Conservation (phyloP, 2,888 invertebrate genomes). For the Apotomis turbidana region DNA sequence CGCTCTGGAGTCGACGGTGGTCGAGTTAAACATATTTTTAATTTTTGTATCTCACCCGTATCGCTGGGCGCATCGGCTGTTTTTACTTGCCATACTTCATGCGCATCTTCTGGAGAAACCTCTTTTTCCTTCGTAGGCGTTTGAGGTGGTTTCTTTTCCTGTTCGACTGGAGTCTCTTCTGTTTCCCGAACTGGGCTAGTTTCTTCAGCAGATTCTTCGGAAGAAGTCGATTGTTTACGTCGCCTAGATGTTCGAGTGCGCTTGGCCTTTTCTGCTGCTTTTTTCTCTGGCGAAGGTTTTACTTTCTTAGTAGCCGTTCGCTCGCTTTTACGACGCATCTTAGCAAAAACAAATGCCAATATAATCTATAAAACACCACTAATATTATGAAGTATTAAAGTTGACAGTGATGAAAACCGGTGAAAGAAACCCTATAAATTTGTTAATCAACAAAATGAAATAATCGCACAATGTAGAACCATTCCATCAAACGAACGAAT, state of each 20-base stretch:
- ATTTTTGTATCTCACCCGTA: constrained; percentile 85
- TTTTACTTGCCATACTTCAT: constrained; percentile 83
- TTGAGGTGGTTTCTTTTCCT: constrained; percentile 60
- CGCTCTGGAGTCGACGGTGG: constrained; percentile 82
- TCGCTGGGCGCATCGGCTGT: constrained; percentile 75
- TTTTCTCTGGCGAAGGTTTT: constrained; percentile 87
- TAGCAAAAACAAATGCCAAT: constrained; percentile 49
- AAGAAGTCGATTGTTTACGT: constrained; percentile 82
- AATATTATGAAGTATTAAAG: neutral
- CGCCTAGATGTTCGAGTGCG: constrained; percentile 80
- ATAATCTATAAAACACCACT: constrained; percentile 2
- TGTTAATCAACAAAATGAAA: constrained; percentile 15
- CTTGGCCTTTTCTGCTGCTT: constrained; percentile 79
- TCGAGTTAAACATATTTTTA: constrained; percentile 86
- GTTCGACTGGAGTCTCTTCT: constrained; percentile 53
- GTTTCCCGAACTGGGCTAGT: constrained; percentile 57
- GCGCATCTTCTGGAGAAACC: constrained; percentile 63
- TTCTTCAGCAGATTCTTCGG: constrained; percentile 80
- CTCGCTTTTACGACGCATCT: constrained; percentile 92
- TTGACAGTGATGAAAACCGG: constrained; percentile 3
- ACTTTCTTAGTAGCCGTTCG: constrained; percentile 85
- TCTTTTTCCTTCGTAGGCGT: constrained; percentile 64
- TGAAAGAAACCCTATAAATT: constrained; percentile 1
- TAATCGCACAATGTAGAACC: neutral
- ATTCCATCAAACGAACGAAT: constrained; percentile 15